Evolutionary conservation across 2,797 vertebrate species (phyloP), one percentile per base, ranked within the genome.

Genomic region (Lutjanus argentimaculatus): DNA sequence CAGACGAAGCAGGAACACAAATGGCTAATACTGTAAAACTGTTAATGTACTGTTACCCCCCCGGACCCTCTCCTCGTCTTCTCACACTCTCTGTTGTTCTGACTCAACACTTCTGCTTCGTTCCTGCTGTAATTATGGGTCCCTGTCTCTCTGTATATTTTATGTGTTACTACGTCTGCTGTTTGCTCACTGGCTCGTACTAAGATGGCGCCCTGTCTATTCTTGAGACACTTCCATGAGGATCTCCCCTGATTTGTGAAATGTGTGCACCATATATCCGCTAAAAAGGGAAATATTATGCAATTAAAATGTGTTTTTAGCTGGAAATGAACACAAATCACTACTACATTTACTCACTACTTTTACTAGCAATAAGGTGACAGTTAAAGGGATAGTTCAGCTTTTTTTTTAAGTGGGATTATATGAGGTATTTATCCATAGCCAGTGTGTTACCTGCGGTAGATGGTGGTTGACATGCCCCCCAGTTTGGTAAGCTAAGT

Each of bases 141-240:
- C 64, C 62, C 8, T n/a, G 82, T 91, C 59, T 80, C 69, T 85
- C 68, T 85, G 74, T 87, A 55, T 66, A 67, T 65, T 66, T 67
- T 40, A 56, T 45, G 58, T 89, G 83, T 87, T 79, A 12, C 59
- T 87, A 72, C 81, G 64, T 85, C 81, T 78, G 83, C 85, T 82
- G 57, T 91, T 85, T 81, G 72, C 71, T 82, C 72, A 74, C 79
- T 46, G 61, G 14, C 69, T 72, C 30, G 49, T 40, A 61, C 63
- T 61, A 75, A 83, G 52, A 80, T 12, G 15, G 1, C 2, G 14
- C 14, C 25, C 21, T 53, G 19, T 62, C 36, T 59, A 46, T 46
- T 46, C 11, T 45, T 13, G 14, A 21, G 19, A 69, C 69, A 25
- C 58, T 21, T 45, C 13, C 51, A 43, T 0, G 4, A 69, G n/a